Conservation (phyloP, 2,888 invertebrate species). For the Notodonta ziczac region DNA sequence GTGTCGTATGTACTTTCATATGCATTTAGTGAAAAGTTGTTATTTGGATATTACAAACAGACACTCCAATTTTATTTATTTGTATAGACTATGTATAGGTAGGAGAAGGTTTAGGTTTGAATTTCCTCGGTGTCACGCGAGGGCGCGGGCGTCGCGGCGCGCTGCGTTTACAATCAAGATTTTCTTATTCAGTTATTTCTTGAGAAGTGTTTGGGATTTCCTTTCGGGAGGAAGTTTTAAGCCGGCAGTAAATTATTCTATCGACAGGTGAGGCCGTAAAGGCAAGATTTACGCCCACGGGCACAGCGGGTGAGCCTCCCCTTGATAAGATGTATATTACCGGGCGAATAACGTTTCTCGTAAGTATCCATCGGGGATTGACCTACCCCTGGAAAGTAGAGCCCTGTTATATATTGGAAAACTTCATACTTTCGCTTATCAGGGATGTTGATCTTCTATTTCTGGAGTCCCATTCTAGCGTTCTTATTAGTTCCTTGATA, state of each 20-base stretch:
- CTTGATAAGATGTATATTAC: constrained; percentile 82
- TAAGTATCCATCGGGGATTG: constrained; percentile 74
- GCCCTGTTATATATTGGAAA: constrained; percentile 65
- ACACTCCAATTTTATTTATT: too few species aligned
- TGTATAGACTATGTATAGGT: too few species aligned
- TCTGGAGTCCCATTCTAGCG: neutral
- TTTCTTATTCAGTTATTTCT: constrained; percentile 83
- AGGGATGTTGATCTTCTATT: constrained; percentile 33
- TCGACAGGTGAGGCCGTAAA: constrained; percentile 84
- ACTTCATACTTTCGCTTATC: constrained; percentile 57
- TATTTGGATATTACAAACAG: too few species aligned
- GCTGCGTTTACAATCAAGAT: constrained; percentile 67
- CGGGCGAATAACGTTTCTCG: constrained; percentile 68
- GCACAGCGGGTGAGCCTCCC: constrained; percentile 67
- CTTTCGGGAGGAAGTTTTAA: constrained; percentile 79
- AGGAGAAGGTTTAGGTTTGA: constrained; percentile 66
- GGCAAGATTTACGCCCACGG: constrained; percentile 82
- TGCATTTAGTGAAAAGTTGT: too few species aligned
- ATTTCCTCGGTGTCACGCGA: constrained; percentile 63
- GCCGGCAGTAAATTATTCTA: constrained; percentile 82
- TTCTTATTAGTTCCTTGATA: neutral
- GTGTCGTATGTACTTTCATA: too few species aligned
- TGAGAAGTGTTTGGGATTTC: constrained; percentile 82
- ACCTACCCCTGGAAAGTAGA: constrained; percentile 61
- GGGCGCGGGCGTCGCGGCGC: constrained; percentile 41